Conservation (phyloP, 2,888 invertebrate species). For the Polydrusus tereticollis region DNA sequence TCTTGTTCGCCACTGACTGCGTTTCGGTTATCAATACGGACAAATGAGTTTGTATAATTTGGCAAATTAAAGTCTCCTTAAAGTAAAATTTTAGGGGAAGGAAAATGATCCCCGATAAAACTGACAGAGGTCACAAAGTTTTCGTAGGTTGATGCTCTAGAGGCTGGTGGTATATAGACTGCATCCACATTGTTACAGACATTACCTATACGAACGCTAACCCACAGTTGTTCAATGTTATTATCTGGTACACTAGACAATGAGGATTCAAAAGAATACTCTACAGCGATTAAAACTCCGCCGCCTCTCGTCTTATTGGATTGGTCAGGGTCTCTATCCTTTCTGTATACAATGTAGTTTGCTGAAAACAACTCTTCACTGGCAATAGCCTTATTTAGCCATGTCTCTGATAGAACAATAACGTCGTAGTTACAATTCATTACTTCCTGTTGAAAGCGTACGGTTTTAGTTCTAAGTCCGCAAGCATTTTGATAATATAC, state of each 20-base stretch:
- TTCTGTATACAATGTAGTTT: neutral
- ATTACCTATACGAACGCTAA: neutral
- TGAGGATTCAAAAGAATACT: neutral
- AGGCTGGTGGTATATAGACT: too few relatives aligned
- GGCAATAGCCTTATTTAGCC: neutral
- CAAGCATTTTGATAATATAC: neutral
- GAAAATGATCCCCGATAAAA: too few relatives aligned
- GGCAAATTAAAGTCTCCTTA: too few relatives aligned
- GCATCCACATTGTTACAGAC: neutral
- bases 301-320: neutral
- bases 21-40: too few relatives aligned
- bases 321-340: neutral
- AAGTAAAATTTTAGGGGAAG: too few relatives aligned
- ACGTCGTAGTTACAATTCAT: neutral
- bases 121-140: too few relatives aligned
- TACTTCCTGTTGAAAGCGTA: neutral
- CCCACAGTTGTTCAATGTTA: neutral
- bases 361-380: neutral
- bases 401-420: neutral
- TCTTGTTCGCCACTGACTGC: too few relatives aligned
- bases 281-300: neutral
- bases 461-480: neutral
- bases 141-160: too few relatives aligned
- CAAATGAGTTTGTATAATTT: too few relatives aligned
- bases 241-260: neutral